Conservation (phyloP, 2,888 invertebrate species). For the Anarsia innoxiella region DNA sequence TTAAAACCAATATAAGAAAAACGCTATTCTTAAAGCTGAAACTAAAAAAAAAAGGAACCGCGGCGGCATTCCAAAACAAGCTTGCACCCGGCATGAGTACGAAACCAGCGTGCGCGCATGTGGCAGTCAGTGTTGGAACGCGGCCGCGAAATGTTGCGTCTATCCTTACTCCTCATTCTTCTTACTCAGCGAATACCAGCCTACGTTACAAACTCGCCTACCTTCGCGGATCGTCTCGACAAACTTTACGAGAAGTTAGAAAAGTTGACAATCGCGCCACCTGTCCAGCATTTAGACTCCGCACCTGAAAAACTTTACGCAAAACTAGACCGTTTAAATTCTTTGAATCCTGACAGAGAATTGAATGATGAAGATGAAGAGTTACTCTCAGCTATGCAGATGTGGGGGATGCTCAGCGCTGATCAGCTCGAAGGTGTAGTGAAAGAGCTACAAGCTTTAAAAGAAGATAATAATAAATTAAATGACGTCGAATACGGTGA, state of each 20-base stretch:
- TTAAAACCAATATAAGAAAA: no score
- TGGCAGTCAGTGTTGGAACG: slow-evolving; percentile 38
- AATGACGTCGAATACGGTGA: slow-evolving; percentile 43
- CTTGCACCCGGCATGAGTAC: slow-evolving; percentile 1
- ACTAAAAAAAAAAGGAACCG: no score
- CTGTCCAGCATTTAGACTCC: slow-evolving; percentile 21
- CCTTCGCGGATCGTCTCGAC: slow-evolving; percentile 45
- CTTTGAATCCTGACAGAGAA: slow-evolving; percentile 35
- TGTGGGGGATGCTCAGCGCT: slow-evolving; percentile 44
- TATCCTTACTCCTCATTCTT: slow-evolving; percentile 37
- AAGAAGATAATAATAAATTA: slow-evolving; percentile 31
- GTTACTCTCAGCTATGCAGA: slow-evolving; percentile 46
- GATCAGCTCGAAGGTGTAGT: slow-evolving; percentile 48
- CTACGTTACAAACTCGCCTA: slow-evolving; percentile 47
- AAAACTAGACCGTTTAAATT: slow-evolving; percentile 50
- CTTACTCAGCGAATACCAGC: slow-evolving; percentile 43
- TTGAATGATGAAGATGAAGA: slow-evolving; percentile 55
- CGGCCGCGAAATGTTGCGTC: slow-evolving; percentile 49
- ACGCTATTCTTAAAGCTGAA: no score
- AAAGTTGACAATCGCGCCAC: slow-evolving; percentile 35
- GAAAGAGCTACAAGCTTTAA: slow-evolving; percentile 47
- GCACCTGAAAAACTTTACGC: slow-evolving; percentile 33
- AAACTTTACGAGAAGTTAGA: slow-evolving; percentile 53
- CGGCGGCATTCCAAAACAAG: neutral
- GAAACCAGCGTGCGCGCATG: slow-evolving; percentile 17